phyloP scores from a whole-genome alignment of 1,140 invertebrate species.

The Drosophila tsacasi region DNA sequence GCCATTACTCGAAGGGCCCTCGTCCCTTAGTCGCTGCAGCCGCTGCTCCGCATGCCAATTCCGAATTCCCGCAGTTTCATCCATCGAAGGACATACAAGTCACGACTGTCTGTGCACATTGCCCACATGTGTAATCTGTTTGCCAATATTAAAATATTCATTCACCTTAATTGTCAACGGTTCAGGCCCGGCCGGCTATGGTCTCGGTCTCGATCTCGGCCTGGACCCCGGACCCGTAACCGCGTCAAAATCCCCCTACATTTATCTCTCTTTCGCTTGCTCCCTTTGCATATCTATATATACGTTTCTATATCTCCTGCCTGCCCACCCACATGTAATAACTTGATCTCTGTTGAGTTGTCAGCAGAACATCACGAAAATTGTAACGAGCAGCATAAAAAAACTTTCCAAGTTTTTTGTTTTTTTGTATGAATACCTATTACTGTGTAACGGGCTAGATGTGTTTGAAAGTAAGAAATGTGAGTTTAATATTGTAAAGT shows the following conservation, averaged over 20 bases:
- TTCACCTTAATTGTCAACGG: conserved; percentile 83
- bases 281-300: conserved; percentile 15
- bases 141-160: conserved; percentile 84
- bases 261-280: conserved; percentile 27
- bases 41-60: conserved; percentile 2
- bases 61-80: conserved; percentile 22
- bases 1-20: conserved; percentile 62
- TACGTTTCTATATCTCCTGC: conserved; percentile 20
- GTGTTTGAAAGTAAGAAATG: not conserved
- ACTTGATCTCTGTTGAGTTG: conserved; percentile 83
- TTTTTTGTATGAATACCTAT: conserved; percentile 22
- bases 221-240: conserved; percentile 50
- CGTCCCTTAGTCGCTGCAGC: not conserved
- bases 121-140: conserved; percentile 81
- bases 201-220: conserved; percentile 27
- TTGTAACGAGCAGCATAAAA: conserved; percentile 71
- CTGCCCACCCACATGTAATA: conserved; percentile 60
- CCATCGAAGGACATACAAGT: conserved; percentile 39
- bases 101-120: conserved; percentile 53
- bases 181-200: conserved; percentile 18
- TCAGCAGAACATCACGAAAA: conserved; percentile 82
- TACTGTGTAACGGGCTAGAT: not conserved
- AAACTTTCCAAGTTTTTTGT: conserved; percentile 27
- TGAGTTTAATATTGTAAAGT: too few relatives aligned
- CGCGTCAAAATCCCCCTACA: conserved; percentile 67